phyloP scores from a whole-genome alignment of 2,113 vertebrate species.

The Psammodynastes pulverulentus region DNA sequence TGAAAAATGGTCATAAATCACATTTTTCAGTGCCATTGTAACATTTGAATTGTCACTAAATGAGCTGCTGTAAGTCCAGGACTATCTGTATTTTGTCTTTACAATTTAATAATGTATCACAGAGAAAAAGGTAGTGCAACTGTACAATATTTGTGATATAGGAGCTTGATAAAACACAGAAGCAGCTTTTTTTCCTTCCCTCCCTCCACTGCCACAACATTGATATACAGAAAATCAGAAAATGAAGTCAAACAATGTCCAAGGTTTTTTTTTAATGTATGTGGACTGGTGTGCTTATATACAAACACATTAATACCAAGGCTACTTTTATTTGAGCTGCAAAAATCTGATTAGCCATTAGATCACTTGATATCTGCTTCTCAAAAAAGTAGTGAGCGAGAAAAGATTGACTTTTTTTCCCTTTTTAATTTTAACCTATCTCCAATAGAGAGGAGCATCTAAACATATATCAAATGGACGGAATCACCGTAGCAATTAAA shows the following conservation, averaged over 20 bases:
- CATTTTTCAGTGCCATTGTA: neutral
- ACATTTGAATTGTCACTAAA: neutral
- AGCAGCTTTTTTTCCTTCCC: neutral
- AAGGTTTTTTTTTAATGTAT: neutral
- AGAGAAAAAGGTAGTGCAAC: neutral
- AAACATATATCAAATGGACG: neutral
- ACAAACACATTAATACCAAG: neutral
- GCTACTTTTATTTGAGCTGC: neutral
- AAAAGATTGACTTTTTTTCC: neutral
- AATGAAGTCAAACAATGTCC: neutral
- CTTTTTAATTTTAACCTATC: neutral
- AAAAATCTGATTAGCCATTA: neutral
- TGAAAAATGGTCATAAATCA: neutral
- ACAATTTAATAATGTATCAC: neutral
- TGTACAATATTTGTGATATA: neutral
- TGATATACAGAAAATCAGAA: neutral
- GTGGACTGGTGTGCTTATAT: neutral
- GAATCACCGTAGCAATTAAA: neutral
- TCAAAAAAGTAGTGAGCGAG: neutral
- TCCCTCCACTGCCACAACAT: neutral
- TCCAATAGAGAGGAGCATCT: neutral
- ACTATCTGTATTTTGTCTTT: neutral
- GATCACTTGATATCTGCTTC: neutral
- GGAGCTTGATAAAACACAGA: neutral
- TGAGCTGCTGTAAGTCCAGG: neutral